Base-by-base conservation (phyloP, 2,888 invertebrate genomes). In the Pheosia tremula region DNA sequence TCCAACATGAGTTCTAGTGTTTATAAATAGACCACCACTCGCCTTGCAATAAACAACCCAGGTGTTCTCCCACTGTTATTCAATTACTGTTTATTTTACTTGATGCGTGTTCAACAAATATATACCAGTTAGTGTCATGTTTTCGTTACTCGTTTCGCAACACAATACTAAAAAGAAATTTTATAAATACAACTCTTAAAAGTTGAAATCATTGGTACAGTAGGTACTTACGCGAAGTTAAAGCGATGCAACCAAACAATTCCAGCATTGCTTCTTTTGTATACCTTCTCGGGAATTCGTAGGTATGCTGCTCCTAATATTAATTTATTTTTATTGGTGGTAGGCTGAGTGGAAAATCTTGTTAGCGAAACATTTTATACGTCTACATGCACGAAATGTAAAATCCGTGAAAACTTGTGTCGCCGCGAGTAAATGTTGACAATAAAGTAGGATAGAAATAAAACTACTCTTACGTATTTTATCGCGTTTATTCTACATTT, bases 21-120 rank as follows among this genome's bases (percentile, higher is more conserved):
- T 82, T 81, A 81, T 78, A 68, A 71, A 76, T 71, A 69, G 77
- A 72, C 75, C 84, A 85, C 84, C 84, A 83, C 84, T 80, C 80
- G 74, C 73, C 66, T 65, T 45, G 67, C 61, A 76, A 79, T 78
- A 81, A 82, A 83, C 77, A 78, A 75, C 75, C 60, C 49, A 69
- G 55, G 63, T 63, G 58, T 62, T 62, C n/a, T 4, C 5, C 4
- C n/a, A 11, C 43, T 9, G 24, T 63, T 65, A 75, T 73, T 72
- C 73, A 77, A 74, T 72, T 60, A 66, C 55, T 66, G 66, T 73
- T 64, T 71, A 66, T 74, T 69, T 64, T 67, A 47, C 47, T 47
- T 47, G 4, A n/a, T 47, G 47, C 24, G 24, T 24, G 24, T 24
- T 24, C 2, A 24, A 24, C n/a, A 24, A 41, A 5, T 10, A 45